These are phyloP conservation scores for Corythaixoides concolor DNA, from an alignment of 2,113 vertebrate genomes.

Conservation along the genomic window DNA sequence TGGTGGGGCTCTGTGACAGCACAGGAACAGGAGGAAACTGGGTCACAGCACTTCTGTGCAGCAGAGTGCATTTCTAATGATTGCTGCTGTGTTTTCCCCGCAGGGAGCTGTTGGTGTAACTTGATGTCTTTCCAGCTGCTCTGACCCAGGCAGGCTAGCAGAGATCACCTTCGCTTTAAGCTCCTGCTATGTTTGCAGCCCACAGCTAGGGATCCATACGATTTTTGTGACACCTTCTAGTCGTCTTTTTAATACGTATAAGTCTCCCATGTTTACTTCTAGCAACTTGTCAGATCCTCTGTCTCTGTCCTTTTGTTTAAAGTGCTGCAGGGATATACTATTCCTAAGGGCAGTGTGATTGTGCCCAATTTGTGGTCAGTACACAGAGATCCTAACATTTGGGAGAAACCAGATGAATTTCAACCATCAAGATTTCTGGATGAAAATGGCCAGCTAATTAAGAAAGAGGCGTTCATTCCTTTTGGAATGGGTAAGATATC, in stretches of 20 bases:
- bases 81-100: not conserved
- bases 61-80: not conserved
- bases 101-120: not conserved
- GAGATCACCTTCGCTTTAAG: not conserved
- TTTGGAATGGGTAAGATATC: constrained; percentile 90
- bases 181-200: not conserved
- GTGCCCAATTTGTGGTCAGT: constrained; percentile 91
- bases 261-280: not conserved
- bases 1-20: not conserved
- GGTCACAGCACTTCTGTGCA: not conserved
- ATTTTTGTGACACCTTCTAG: not conserved
- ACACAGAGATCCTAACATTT: constrained; percentile 88
- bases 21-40: not conserved
- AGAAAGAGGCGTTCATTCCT: constrained; percentile 90
- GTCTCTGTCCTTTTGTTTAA: constrained; percentile 22
- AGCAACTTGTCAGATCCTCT: not conserved
- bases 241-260: not conserved
- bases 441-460: constrained; percentile 83
- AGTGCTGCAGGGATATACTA: constrained; percentile 91
- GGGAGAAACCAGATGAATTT: constrained; percentile 90
- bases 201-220: fast-evolving
- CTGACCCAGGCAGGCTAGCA: not conserved
- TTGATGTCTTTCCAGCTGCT: not conserved
- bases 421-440: constrained; percentile 87
- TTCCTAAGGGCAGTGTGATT: constrained; percentile 89